A percentile compares a stretch with the other conserved stretches of the same genome.
These are phyloP conservation scores for Fringilla coelebs DNA, from an alignment of 2,797 vertebrate genomes.

Conservation along the genomic window DNA sequence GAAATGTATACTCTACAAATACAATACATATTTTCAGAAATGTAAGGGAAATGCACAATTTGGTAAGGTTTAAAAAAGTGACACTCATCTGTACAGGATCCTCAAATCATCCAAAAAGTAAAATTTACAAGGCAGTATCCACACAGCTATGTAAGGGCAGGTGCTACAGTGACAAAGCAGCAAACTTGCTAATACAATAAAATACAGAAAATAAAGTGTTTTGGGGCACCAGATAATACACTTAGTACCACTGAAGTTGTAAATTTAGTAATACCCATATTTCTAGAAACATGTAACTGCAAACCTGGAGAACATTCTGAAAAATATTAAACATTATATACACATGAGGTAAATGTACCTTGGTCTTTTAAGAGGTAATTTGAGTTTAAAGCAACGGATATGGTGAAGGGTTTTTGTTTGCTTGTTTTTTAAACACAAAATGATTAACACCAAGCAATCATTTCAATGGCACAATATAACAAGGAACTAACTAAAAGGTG, in stretches of 20 bases:
- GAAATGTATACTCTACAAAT: conserved; percentile 85
- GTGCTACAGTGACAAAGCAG: conserved; percentile 81
- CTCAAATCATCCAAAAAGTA: conserved; percentile 59
- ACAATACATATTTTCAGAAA: conserved; percentile 84
- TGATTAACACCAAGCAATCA: conserved; percentile 43
- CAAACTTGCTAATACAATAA: conserved; percentile 78
- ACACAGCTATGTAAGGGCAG: conserved; percentile 77
- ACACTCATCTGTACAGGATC: conserved; percentile 70
- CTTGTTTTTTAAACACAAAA: conserved; percentile 56
- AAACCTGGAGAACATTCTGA: conserved; percentile 79
- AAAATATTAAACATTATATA: conserved; percentile 88
- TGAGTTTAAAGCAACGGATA: conserved; percentile 78
- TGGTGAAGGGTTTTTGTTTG: conserved; percentile 31
- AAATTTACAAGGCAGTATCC: conserved; percentile 81
- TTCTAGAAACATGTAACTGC: conserved; percentile 84
- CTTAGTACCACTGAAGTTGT: conserved; percentile 77
- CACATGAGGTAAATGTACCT: conserved; percentile 98
- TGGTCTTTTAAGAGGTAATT: conserved; percentile 94
- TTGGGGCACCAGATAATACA: conserved; percentile 76
- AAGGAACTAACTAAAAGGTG: conserved; percentile 53
- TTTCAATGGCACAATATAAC: conserved; percentile 68
- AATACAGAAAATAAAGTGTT: conserved; percentile 77
- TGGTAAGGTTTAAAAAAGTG: conserved; percentile 55
- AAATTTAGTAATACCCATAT: conserved; percentile 74
- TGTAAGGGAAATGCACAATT: conserved; percentile 71